These are phyloP conservation scores for Carterocephalus palaemon DNA, from an alignment of 2,888 invertebrate genomes.

Conservation along the genomic window DNA sequence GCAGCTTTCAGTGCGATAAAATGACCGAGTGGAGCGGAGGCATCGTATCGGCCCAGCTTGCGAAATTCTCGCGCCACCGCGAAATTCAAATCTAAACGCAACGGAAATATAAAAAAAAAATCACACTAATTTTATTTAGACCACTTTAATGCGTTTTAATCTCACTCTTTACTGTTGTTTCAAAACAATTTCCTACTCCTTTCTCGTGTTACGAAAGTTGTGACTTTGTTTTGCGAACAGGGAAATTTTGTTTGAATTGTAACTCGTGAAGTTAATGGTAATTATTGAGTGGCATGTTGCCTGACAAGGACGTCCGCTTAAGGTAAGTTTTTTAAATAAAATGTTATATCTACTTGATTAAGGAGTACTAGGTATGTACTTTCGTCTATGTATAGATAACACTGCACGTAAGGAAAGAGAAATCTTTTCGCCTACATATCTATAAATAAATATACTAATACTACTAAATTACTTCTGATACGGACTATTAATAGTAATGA, in stretches of 20 bases:
- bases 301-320: background rate
- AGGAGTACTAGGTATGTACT: background rate
- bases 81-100: slow-evolving; percentile 9
- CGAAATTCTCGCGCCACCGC: slow-evolving; percentile 1
- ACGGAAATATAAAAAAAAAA: slow-evolving; percentile 3
- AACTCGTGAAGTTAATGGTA: slow-evolving; percentile 8
- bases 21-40: slow-evolving; percentile 9
- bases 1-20: slow-evolving; percentile 18
- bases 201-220: too few relatives aligned
- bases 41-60: background rate
- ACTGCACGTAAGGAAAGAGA: too few relatives aligned
- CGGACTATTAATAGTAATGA: too few relatives aligned
- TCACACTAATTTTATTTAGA: too few relatives aligned
- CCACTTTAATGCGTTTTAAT: too few relatives aligned
- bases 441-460: too few relatives aligned
- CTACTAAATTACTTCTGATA: too few relatives aligned
- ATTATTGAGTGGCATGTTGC: slow-evolving; percentile 1
- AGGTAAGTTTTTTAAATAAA: slow-evolving; percentile 8
- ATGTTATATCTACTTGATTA: background rate
- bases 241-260: slow-evolving; percentile 4
- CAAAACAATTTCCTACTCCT: too few relatives aligned
- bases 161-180: too few relatives aligned
- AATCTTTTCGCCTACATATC: too few relatives aligned
- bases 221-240: slow-evolving; percentile 10
- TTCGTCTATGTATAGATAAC: too few relatives aligned